A percentile compares a stretch with the other conserved stretches of the same genome.
These are phyloP conservation scores for Mythimna lalbum DNA, from an alignment of 2,888 invertebrate genomes.

Conservation along the genomic window DNA sequence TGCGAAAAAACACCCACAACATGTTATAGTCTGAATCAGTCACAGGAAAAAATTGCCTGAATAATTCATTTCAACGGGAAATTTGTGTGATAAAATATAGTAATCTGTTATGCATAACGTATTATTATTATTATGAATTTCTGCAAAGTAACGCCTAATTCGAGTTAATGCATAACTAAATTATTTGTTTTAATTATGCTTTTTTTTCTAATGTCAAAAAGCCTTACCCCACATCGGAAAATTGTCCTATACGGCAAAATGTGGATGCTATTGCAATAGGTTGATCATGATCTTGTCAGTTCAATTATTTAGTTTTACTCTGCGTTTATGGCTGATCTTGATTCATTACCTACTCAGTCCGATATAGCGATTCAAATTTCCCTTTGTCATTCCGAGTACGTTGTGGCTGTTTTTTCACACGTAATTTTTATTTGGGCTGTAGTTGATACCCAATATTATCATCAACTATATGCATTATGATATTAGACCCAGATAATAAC, in stretches of 20 bases:
- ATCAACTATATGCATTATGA: not conserved
- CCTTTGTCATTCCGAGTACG: constrained; percentile 3
- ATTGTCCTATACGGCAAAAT: not conserved
- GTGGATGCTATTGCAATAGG: not conserved
- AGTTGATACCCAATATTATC: not conserved
- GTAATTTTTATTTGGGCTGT: not conserved
- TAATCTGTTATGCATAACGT: not conserved
- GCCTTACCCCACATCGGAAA: not conserved
- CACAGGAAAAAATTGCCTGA: not conserved
- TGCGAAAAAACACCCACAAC: constrained; percentile 11
- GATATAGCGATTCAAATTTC: constrained; percentile 1
- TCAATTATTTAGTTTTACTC: not conserved
- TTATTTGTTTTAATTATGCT: not conserved
- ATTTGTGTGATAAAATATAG: not conserved
- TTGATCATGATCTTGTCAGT: not conserved
- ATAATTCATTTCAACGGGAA: not conserved
- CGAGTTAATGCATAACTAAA: not conserved
- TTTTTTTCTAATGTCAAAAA: not conserved
- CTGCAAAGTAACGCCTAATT: not conserved
- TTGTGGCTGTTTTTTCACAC: constrained; percentile 4
- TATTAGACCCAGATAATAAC: not conserved
- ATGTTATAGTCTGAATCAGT: not conserved
- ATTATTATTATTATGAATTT: not conserved
- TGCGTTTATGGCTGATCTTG: not conserved
- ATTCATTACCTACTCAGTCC: not conserved